Conservation (phyloP, 2,888 invertebrate genomes). For the Heliconius ismenius region DNA sequence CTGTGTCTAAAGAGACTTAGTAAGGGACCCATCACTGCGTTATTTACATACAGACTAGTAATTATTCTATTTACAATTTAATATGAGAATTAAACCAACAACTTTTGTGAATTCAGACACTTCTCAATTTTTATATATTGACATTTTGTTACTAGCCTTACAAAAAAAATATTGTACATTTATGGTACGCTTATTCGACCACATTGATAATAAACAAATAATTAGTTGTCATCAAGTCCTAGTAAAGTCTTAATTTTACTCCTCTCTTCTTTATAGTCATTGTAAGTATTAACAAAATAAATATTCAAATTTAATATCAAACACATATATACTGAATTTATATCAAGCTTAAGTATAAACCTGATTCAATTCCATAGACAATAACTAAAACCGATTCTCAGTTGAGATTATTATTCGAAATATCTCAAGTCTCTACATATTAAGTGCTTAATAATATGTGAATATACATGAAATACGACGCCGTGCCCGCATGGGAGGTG, state of each 20-base stretch:
- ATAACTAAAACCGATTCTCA: constrained; percentile 2
- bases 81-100: too few species aligned
- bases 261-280: too few species aligned
- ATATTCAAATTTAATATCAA: too few species aligned
- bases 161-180: background rate
- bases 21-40: background rate
- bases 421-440: constrained; percentile 27
- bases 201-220: background rate
- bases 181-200: background rate
- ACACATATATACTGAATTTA: background rate
- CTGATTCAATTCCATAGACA: constrained; percentile 30
- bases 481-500: constrained; percentile 48
- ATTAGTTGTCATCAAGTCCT: background rate
- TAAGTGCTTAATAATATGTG: constrained; percentile 34
- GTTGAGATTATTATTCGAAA: constrained; percentile 19
- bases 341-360: background rate
- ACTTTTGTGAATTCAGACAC: too few species aligned
- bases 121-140: background rate
- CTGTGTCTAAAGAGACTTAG: background rate
- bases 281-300: too few species aligned
- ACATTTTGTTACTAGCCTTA: background rate
- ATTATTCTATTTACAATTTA: too few species aligned
- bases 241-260: background rate
- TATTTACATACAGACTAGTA: background rate
- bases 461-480: constrained; percentile 45